Conservation (phyloP, 1,140 invertebrate species). For the Matsumurasca onukii region DNA sequence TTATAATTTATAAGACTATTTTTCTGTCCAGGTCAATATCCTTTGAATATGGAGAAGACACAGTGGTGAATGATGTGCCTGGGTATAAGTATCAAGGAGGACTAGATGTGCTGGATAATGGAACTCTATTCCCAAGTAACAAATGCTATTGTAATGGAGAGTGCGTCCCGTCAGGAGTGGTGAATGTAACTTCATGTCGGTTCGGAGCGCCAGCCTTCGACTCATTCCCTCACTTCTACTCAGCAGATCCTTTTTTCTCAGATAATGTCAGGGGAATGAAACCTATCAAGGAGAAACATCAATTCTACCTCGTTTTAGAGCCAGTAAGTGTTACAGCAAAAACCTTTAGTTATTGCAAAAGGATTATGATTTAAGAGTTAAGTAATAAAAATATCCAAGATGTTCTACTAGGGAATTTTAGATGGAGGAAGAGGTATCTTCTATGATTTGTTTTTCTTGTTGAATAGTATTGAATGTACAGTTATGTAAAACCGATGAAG, state of each 20-base stretch:
- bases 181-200: slow-evolving; percentile 53
- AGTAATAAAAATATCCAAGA: too few relatives aligned
- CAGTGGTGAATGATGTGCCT: slow-evolving; percentile 46
- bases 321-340: slow-evolving; percentile 62
- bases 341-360: too few relatives aligned
- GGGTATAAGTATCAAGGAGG: slow-evolving; percentile 49
- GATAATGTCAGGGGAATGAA: slow-evolving; percentile 57
- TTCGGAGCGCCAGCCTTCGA: slow-evolving; percentile 63
- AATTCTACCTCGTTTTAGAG: slow-evolving; percentile 61
- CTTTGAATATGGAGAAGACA: slow-evolving; percentile 57
- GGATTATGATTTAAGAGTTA: too few relatives aligned
- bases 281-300: slow-evolving; percentile 57
- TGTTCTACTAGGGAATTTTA: too few relatives aligned
- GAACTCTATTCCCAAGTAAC: slow-evolving; percentile 60
- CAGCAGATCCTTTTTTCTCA: slow-evolving; percentile 57
- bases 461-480: slow-evolving; percentile 23
- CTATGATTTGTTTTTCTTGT: too few relatives aligned
- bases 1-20: too few relatives aligned
- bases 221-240: slow-evolving; percentile 72
- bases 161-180: slow-evolving; percentile 64
- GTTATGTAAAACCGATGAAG: too few relatives aligned
- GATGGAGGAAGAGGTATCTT: too few relatives aligned
- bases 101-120: slow-evolving; percentile 49
- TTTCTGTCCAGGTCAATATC: slow-evolving; percentile 39
- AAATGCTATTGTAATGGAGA: slow-evolving; percentile 70